Conservation (phyloP, 2,113 vertebrate species). For the Zonotrichia leucophrys region DNA sequence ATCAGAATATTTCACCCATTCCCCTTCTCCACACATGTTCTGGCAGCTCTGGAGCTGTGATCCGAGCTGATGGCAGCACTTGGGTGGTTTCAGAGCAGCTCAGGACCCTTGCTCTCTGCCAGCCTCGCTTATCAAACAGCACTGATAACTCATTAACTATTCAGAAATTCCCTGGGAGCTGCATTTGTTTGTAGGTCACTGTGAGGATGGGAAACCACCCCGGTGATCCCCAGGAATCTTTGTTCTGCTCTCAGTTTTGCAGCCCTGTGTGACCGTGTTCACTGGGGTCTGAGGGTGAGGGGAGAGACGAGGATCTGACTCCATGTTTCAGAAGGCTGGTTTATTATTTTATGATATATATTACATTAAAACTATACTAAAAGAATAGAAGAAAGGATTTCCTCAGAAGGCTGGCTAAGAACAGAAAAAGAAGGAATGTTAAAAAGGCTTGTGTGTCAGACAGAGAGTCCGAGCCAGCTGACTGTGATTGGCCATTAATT, state of each 20-base stretch:
- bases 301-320: no score
- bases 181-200: background rate
- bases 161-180: background rate
- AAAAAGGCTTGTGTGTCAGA: no score
- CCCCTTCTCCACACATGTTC: background rate
- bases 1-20: accelerated
- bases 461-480: no score
- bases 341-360: no score
- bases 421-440: no score
- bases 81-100: accelerated
- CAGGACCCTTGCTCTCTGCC: background rate
- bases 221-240: background rate
- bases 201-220: background rate
- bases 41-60: background rate
- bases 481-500: no score
- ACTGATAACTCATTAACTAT: background rate
- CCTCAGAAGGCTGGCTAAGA: no score
- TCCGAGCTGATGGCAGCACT: background rate
- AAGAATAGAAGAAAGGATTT: no score
- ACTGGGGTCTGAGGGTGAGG: no score
- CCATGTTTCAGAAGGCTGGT: no score
- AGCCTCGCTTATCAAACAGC: accelerated
- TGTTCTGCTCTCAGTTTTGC: background rate
- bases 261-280: background rate
- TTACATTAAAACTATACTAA: no score